Evolutionary conservation across 2,113 vertebrate genomes (phyloP).

Genomic region (Barbus barbus): DNA sequence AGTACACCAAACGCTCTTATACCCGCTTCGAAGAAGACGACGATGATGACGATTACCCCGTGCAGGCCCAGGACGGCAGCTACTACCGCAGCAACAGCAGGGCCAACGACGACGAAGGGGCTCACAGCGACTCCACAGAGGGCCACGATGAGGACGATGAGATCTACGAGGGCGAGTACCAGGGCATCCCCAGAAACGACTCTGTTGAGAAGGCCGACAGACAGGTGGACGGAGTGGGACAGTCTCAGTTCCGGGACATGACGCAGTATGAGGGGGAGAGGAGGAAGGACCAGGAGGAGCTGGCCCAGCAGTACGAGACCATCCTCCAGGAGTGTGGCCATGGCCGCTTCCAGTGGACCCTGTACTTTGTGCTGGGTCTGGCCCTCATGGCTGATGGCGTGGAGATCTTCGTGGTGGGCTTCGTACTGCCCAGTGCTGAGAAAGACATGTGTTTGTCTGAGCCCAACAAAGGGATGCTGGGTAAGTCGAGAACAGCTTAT

Average conservation of each 20-base stretch:
- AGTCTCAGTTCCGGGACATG: conserved; percentile 77
- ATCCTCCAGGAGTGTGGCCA: conserved; percentile 97
- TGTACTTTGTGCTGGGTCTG: conserved; percentile 95
- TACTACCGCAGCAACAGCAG: conserved; percentile 85
- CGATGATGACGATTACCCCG: conserved; percentile 84
- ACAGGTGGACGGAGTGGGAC: conserved; percentile 60
- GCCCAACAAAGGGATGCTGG: conserved; percentile 98
- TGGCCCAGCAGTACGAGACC: conserved; percentile 93
- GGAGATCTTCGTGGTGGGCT: conserved; percentile 96
- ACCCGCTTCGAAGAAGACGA: conserved; percentile 94
- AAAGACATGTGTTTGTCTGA: conserved; percentile 98
- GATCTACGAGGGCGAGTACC: conserved; percentile 97
- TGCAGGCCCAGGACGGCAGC: conserved; percentile 72
- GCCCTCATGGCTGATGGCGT: conserved; percentile 96
- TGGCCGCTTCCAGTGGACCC: conserved; percentile 96
- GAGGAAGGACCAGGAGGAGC: conserved; percentile 88
- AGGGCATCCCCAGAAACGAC: conserved; percentile 92
- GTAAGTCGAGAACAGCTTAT: conserved; percentile 73
- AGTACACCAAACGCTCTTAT: conserved; percentile 93
- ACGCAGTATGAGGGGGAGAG: conserved; percentile 77
- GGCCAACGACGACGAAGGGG: conserved; percentile 83
- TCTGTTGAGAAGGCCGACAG: conserved; percentile 74
- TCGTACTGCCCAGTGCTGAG: conserved; percentile 93
- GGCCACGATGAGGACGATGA: conserved; percentile 97
- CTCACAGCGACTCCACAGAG: conserved; percentile 94